Base-by-base conservation (phyloP, 2,888 invertebrate genomes). In the Torymus texanus region DNA sequence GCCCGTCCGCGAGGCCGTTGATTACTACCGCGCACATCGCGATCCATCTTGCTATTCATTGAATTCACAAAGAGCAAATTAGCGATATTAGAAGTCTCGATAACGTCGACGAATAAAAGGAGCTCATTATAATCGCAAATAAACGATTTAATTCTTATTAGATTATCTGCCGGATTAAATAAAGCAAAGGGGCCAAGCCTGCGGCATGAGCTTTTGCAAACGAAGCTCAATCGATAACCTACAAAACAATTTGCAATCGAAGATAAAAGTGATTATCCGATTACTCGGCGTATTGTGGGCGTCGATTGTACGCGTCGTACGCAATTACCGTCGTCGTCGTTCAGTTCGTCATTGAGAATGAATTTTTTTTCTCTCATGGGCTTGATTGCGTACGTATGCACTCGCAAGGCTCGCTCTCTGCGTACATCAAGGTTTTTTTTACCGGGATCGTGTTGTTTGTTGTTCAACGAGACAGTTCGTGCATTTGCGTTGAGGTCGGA, bases 221-320 rank as follows among this genome's bases (percentile, higher is more conserved):
- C 4, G 21, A 10, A 24, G 53, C 41, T 41, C 50, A 65, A 74
- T 74, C 73, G 73, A 66, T 75, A 50, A 50, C 50, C 58, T 65
- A 24, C 21, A 58, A n/a, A 65, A 59, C 51, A 24, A 21, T 66
- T 58, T 75, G 66, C 66, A 75, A 41, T 18, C 24, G 61, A 68
- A 55, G 18, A 18, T 21, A 62, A 73, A 73, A 16, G 50, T 56
- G 68, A 56, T 76, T 70, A 68, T 56, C 16, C 63, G 56, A 62
- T 68, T 56, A 50, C 63, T 50, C 50, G 16, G 13, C 4, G 16
- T 18, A 13, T n/a, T 68, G 70, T 71, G 73, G 78, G 74, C 78
- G 73, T 74, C 63, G 78, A 78, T 78, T 74, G 78, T 68, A 29
- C 61, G 29, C 67, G 73, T 62, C 61, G 62, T 2, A 2, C 61